Base-by-base conservation (phyloP, 2,113 vertebrate genomes). In the Ictalurus furcatus region DNA sequence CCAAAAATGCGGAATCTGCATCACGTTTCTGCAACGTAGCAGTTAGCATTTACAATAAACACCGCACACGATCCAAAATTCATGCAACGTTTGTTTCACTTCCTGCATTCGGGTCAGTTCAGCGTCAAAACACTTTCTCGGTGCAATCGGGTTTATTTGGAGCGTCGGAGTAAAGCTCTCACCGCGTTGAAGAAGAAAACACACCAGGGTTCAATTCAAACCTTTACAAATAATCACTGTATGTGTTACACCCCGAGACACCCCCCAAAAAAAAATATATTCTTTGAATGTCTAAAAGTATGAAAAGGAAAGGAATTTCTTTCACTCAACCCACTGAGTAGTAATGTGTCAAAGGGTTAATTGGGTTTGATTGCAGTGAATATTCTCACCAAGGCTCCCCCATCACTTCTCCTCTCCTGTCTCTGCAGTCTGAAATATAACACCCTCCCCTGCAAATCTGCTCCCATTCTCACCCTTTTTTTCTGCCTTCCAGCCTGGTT, bases 401-500 rank as follows among this genome's bases (percentile, higher is more conserved):
- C 59, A 2, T 65, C 82, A n/a, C 37, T 76, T 80, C 52, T 58
- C 79, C n/a, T 82, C 79, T 59, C 56, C 80, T 83, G 80, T 82
- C 79, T 58, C 28, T 82, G n/a, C 79, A 58, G 79, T 82, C 79
- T 30, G 86, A n/a, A 76, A 83, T 88, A 25, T 82, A 37, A 34
- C 82, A 88, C 84, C 90, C 85, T 90, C 88, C 88, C 85, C 85
- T 79, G 93, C 71, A 88, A 93, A 94, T 92, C 92, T 92, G 88
- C 91, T 93, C 89, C 86, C 71, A 76, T 40, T 91, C 90, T 93
- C 90, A 91, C 93, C 86, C 82, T 82, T 63, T 80, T 40, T 59
- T 59, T 61, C 91, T 88, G 67, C 91, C 88, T 89, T 90, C 86
- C 78, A 85, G 6, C 44, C 61, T 85, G 37, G 59, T 48, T 40